These are phyloP conservation scores for Melanostoma scalare DNA, from an alignment of 2,888 invertebrate genomes.

Conservation along the genomic window DNA sequence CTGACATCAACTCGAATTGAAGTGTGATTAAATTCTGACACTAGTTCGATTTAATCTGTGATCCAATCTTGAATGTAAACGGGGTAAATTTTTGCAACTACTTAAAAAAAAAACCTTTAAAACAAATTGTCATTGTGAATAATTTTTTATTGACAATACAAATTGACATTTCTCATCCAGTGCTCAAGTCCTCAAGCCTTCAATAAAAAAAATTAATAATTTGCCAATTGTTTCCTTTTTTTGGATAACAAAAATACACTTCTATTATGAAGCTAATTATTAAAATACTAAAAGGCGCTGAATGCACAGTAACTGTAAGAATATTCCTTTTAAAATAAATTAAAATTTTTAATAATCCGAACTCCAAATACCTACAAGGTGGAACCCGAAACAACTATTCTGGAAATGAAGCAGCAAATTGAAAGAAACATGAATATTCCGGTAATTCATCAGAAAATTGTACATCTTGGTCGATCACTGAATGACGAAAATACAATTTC, in stretches of 20 bases:
- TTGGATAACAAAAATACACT: neutral
- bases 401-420: conserved; percentile 87
- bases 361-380: conserved; percentile 80
- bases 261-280: conserved; percentile 87
- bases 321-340: conserved; percentile 19
- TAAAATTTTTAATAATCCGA: conserved; percentile 2
- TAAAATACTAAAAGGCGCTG: conserved; percentile 89
- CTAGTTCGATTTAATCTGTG: too few relatives aligned
- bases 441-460: conserved; percentile 87
- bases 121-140: conserved; percentile 15
- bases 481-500: conserved; percentile 87
- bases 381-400: conserved; percentile 84
- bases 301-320: conserved; percentile 86
- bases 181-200: neutral
- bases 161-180: too few relatives aligned
- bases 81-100: too few relatives aligned
- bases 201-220: conserved; percentile 5
- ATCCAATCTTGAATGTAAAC: too few relatives aligned
- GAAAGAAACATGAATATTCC: conserved; percentile 86
- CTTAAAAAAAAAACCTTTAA: neutral
- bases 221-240: conserved; percentile 24
- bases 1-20: too few relatives aligned
- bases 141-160: too few relatives aligned
- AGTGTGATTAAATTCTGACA: too few relatives aligned
- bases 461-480: conserved; percentile 88